A percentile compares a stretch with the other conserved stretches of the same genome.
Evolutionary conservation across 2,888 invertebrate species (phyloP).

Genomic region (Andrena hattorfiana): DNA sequence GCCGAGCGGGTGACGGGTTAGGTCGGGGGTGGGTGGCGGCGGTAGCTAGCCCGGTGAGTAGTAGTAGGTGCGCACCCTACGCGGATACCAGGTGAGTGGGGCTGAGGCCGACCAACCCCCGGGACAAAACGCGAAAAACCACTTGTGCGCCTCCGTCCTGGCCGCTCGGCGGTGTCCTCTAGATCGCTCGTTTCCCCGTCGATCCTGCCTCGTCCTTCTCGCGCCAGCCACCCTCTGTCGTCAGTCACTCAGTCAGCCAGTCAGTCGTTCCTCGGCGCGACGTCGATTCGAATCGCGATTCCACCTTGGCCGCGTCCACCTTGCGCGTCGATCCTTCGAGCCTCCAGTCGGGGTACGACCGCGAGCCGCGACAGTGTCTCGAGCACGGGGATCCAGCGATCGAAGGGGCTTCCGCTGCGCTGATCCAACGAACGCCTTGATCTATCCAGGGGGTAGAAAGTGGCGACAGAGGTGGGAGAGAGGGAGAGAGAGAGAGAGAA

Average conservation of each 20-base stretch:
- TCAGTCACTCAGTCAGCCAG: not conserved
- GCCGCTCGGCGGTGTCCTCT: constrained; percentile 25
- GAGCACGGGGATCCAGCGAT: not conserved
- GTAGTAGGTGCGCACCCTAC: constrained; percentile 78
- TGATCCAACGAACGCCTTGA: not conserved
- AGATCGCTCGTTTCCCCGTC: constrained; percentile 19
- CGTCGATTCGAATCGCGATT: constrained; percentile 15
- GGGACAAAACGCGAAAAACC: constrained; percentile 78
- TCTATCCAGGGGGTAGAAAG: not conserved
- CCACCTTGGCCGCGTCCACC: not conserved
- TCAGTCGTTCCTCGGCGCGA: constrained; percentile 7
- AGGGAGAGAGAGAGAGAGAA: constrained; percentile 5
- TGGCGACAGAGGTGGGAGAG: not conserved
- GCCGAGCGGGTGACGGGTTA: constrained; percentile 57
- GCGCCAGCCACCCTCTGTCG: not conserved
- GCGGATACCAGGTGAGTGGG: constrained; percentile 77
- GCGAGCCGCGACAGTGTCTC: constrained; percentile 41
- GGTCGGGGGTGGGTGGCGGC: constrained; percentile 56
- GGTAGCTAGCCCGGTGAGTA: constrained; percentile 68
- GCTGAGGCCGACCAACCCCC: constrained; percentile 72
- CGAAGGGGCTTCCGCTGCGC: not conserved
- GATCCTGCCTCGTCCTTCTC: not conserved
- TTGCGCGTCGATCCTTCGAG: constrained; percentile 4
- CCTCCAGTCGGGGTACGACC: constrained; percentile 39
- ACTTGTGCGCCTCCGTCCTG: constrained; percentile 70